Evolutionary conservation across 2,888 invertebrate species (phyloP).

Genomic region (Amphimallon solstitiale): DNA sequence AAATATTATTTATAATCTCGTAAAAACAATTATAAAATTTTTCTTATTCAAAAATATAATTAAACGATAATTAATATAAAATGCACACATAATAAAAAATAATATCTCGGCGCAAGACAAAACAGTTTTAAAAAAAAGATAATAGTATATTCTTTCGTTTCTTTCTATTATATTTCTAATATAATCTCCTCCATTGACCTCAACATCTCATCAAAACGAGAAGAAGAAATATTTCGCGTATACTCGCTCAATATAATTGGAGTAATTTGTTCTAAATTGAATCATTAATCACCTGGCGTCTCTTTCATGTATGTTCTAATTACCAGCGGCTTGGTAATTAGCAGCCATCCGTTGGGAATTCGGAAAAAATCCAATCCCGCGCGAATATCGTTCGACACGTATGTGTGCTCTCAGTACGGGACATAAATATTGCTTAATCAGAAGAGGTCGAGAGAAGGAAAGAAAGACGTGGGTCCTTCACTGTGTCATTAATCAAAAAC

Average conservation of each 20-base stretch:
- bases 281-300: constrained; percentile 9
- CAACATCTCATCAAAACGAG: not conserved
- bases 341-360: constrained; percentile 19
- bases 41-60: too few relatives aligned
- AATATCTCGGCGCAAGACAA: too few relatives aligned
- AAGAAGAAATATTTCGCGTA: not conserved
- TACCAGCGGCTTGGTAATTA: constrained; percentile 1
- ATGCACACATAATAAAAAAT: too few relatives aligned
- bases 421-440: constrained; percentile 27
- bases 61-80: too few relatives aligned
- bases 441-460: constrained; percentile 8
- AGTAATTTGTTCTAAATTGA: constrained; percentile 9
- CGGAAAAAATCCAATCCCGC: constrained; percentile 12
- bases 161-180: too few relatives aligned
- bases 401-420: not conserved
- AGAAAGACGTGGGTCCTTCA: not conserved
- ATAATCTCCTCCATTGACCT: not conserved
- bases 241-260: constrained; percentile 2
- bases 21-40: too few relatives aligned
- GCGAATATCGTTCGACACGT: not conserved
- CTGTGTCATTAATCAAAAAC: constrained; percentile 17
- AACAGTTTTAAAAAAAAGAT: too few relatives aligned
- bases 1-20: too few relatives aligned
- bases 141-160: too few relatives aligned
- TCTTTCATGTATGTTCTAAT: not conserved